phyloP scores from a whole-genome alignment of 2,113 vertebrate species.

The Macroglossus sobrinus region DNA sequence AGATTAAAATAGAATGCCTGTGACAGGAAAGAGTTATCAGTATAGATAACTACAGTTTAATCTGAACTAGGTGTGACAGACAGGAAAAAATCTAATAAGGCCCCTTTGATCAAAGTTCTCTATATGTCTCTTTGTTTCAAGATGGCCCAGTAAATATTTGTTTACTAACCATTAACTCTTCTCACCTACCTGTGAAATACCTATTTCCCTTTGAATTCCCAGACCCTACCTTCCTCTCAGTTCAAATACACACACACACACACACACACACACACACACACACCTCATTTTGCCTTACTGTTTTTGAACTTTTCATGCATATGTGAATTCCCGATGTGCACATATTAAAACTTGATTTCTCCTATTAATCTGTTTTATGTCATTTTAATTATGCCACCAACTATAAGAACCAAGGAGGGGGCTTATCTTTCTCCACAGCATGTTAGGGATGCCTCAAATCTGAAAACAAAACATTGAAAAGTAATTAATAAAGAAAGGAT shows the following conservation, averaged over 20 bases:
- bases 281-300: neutral
- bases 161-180: neutral
- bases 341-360: neutral
- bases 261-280: too few relatives aligned
- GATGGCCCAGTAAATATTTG: neutral
- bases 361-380: neutral
- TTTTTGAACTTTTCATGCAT: neutral
- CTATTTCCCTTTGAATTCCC: neutral
- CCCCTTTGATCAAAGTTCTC: neutral
- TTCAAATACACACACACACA: too few relatives aligned
- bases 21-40: neutral
- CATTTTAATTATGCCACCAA: neutral
- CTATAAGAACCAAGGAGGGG: neutral
- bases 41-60: neutral
- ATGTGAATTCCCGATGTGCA: neutral
- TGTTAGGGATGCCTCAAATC: neutral
- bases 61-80: neutral
- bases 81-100: neutral
- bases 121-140: neutral
- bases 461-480: neutral
- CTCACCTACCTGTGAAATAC: neutral
- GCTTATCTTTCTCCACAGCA: neutral
- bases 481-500: slow-evolving; percentile 20
- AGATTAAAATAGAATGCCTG: neutral
- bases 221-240: neutral